phyloP scores from a whole-genome alignment of 2,797 vertebrate genomes.

The Eulemur rubriventer region DNA sequence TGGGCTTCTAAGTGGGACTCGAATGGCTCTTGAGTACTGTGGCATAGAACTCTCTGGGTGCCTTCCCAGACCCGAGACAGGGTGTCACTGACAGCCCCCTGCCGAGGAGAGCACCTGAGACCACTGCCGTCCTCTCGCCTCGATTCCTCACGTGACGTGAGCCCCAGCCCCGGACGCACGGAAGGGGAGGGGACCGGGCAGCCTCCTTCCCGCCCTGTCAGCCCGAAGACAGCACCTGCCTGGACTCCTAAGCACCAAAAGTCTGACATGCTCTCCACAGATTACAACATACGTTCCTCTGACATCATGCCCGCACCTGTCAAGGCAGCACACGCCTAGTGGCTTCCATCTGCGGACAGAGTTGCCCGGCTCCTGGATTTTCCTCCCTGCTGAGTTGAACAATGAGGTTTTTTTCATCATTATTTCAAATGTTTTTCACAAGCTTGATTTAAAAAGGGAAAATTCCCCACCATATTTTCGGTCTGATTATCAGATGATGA shows the following conservation, averaged over 20 bases:
- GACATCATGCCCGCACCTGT: constrained; percentile 33
- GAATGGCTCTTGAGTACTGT: not conserved
- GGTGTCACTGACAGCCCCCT: not conserved
- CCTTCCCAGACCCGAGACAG: not conserved
- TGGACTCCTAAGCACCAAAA: not conserved
- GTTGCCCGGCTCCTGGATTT: constrained; percentile 74
- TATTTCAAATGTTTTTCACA: constrained; percentile 86
- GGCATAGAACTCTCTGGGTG: not conserved
- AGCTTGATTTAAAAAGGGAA: constrained; percentile 86
- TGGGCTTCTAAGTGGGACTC: not conserved
- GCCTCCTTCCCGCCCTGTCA: not conserved
- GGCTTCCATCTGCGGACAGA: constrained; percentile 31
- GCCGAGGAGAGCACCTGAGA: rapidly evolving
- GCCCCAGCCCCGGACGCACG: rapidly evolving
- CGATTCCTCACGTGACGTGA: rapidly evolving
- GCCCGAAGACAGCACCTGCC: not conserved
- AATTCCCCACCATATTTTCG: constrained; percentile 86
- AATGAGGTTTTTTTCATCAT: constrained; percentile 79
- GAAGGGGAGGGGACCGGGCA: no score
- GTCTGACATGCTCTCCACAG: constrained; percentile 37
- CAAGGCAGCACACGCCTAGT: constrained; percentile 5
- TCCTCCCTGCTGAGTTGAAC: constrained; percentile 80
- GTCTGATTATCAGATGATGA: constrained; percentile 91
- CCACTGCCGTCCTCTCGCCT: not conserved
- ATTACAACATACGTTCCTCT: constrained; percentile 30